Conservation (phyloP, 2,797 vertebrate species). For the Helarctos malayanus region DNA sequence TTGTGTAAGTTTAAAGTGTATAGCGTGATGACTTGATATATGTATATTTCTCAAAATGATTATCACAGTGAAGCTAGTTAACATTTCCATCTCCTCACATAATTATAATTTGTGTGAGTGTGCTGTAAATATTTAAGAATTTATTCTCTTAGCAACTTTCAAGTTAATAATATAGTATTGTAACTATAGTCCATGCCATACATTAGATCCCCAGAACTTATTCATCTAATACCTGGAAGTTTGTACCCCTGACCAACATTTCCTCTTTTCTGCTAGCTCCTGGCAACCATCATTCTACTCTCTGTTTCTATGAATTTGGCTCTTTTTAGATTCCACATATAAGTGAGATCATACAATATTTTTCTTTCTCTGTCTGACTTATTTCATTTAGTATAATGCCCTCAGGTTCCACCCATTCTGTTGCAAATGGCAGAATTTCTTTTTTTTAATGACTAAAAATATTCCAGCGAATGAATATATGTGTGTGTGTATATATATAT, state of each 20-base stretch:
- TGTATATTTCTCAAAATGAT: neutral
- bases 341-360: neutral
- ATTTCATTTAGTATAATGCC: neutral
- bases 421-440: neutral
- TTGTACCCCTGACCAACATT: neutral
- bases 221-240: neutral
- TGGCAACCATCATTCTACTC: neutral
- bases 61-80: neutral
- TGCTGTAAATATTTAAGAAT: neutral
- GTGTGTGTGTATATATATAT: neutral
- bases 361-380: neutral
- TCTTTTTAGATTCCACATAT: neutral
- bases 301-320: neutral
- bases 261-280: neutral
- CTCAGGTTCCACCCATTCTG: neutral
- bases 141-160: neutral
- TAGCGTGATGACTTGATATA: neutral
- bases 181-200: neutral
- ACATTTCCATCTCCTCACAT: neutral
- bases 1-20: neutral
- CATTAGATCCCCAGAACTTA: neutral
- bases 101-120: neutral
- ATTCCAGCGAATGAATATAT: neutral
- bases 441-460: neutral
- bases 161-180: neutral